Evolutionary conservation across 2,888 invertebrate species (phyloP).

Genomic region (Euzetes globulus): DNA sequence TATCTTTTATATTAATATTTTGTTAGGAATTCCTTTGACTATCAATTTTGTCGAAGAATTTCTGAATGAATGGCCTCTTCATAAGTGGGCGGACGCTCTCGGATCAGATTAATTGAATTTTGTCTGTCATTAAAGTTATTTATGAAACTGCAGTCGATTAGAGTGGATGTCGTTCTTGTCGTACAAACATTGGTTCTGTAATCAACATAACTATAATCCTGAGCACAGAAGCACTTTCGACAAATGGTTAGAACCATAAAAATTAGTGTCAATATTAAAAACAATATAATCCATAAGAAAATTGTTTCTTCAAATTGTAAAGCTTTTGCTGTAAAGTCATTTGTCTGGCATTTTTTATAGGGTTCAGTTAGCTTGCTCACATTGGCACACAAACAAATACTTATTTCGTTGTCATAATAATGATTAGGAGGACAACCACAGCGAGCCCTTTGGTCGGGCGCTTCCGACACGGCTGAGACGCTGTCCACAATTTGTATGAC

Average conservation of each 20-base stretch:
- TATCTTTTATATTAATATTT: too few species aligned
- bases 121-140: not conserved
- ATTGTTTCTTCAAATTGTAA: not conserved
- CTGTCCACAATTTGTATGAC: not conserved
- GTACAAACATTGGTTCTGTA: not conserved
- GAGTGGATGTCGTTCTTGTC: not conserved
- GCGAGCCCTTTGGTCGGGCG: not conserved
- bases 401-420: not conserved
- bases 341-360: too few species aligned
- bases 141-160: not conserved
- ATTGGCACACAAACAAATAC: slow-evolving; percentile 13
- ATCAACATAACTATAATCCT: not conserved
- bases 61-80: not conserved
- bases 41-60: not conserved
- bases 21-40: too few species aligned
- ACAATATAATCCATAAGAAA: not conserved
- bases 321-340: not conserved
- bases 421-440: not conserved
- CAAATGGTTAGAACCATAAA: not conserved
- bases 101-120: not conserved
- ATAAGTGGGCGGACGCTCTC: not conserved
- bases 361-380: too few species aligned
- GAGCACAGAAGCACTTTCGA: not conserved
- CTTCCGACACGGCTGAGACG: not conserved
- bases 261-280: not conserved